Evolutionary conservation across 2,113 vertebrate species (phyloP).

Genomic region (Lagopus muta): DNA sequence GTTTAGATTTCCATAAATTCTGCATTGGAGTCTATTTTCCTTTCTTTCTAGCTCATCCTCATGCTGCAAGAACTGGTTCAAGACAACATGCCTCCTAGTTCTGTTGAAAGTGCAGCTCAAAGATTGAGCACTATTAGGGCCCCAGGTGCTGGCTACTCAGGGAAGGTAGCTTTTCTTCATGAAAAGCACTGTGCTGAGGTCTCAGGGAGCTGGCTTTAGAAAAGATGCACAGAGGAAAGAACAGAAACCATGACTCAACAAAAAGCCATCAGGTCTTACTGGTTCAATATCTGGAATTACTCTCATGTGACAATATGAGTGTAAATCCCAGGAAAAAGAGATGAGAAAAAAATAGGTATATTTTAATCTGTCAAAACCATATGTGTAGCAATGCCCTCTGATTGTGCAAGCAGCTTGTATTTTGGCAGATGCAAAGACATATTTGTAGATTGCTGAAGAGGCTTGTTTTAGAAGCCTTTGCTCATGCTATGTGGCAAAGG

Average conservation of each 20-base stretch:
- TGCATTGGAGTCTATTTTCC: not conserved
- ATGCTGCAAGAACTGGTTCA: not conserved
- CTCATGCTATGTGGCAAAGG: not conserved
- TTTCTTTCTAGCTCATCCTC: not conserved
- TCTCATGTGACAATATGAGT: not conserved
- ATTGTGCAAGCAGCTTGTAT: slow-evolving; percentile 7
- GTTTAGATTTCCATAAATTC: slow-evolving; percentile 15
- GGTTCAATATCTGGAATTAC: not conserved
- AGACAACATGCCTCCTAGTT: not conserved
- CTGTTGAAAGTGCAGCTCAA: not conserved
- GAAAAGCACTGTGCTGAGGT: not conserved
- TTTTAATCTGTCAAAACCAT: slow-evolving; percentile 25
- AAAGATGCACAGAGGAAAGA: not conserved
- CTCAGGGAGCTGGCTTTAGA: not conserved
- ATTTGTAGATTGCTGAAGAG: not conserved
- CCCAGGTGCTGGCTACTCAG: not conserved
- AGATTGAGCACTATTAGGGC: not conserved
- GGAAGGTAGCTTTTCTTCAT: not conserved
- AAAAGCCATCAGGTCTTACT: not conserved
- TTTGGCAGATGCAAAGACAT: slow-evolving; percentile 4
- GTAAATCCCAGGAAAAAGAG: not conserved
- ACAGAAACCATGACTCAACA: not conserved
- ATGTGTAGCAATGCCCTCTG: not conserved
- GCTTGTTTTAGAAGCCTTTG: slow-evolving; percentile 1
- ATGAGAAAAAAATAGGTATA: not conserved